A percentile compares a stretch with the other conserved stretches of the same genome.
These are phyloP conservation scores for Heterotilapia buettikoferi DNA, from an alignment of 2,113 vertebrate species.

Conservation along the genomic window DNA sequence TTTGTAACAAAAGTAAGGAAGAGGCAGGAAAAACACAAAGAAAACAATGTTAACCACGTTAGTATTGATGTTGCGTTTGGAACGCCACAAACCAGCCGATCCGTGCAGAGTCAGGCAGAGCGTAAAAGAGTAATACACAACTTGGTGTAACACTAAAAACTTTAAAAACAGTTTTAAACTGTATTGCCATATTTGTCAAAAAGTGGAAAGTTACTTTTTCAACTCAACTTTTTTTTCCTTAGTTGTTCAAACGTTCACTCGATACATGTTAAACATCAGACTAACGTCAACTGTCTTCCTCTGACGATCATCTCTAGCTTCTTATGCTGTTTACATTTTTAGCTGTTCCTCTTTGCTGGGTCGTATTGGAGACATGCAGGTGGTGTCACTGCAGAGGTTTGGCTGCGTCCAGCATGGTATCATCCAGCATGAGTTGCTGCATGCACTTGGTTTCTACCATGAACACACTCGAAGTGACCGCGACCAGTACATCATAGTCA, in stretches of 20 bases:
- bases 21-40: no score
- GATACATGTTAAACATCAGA: not conserved
- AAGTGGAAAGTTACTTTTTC: not conserved
- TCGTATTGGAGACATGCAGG: constrained; percentile 32
- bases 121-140: no score
- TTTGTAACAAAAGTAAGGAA: no score
- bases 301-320: not conserved
- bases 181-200: no score
- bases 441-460: constrained; percentile 66
- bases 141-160: no score
- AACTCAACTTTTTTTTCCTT: not conserved
- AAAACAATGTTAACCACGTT: no score
- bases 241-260: not conserved
- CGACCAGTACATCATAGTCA: constrained; percentile 47
- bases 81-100: no score
- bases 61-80: no score
- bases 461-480: constrained; percentile 65
- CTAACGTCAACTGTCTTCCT: accelerated
- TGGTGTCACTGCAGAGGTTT: constrained; percentile 37
- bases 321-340: not conserved
- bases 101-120: no score
- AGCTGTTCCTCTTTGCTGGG: constrained; percentile 52
- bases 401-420: constrained; percentile 40
- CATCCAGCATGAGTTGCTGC: constrained; percentile 64
- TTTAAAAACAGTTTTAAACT: no score